phyloP scores from a whole-genome alignment of 2,797 vertebrate genomes.

The Onychomys torridus region DNA sequence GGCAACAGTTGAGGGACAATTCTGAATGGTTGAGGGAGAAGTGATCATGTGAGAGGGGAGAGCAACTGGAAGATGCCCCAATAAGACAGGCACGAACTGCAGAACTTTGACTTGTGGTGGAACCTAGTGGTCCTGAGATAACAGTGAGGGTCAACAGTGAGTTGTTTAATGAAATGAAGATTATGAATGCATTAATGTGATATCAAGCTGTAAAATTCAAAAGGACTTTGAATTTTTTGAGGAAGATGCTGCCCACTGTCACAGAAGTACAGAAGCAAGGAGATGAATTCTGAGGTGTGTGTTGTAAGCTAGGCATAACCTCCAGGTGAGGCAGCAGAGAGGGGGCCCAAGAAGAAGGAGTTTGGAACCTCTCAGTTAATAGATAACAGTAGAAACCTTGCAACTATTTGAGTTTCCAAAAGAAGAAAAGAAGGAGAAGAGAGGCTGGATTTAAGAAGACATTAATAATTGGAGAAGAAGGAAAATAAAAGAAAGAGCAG shows the following conservation, averaged over 20 bases:
- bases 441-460: not conserved
- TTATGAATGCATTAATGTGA: not conserved
- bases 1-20: not conserved
- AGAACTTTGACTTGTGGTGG: accelerated
- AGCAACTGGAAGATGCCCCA: not conserved
- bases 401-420: not conserved
- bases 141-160: not conserved
- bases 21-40: not conserved
- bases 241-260: not conserved
- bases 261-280: not conserved
- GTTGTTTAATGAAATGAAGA: not conserved
- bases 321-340: not conserved
- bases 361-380: not conserved
- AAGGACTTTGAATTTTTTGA: not conserved
- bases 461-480: not conserved
- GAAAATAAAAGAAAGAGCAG: not conserved
- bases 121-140: accelerated
- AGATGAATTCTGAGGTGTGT: not conserved
- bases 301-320: not conserved
- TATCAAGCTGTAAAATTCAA: not conserved
- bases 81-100: not conserved
- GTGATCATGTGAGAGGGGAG: too few species aligned
- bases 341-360: not conserved
- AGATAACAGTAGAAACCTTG: not conserved
- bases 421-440: not conserved